Percentiles rank a stretch among this genome's conserved stretches.
phyloP scores from a whole-genome alignment of 2,888 invertebrate genomes.

The Troglohyphantes excavatus region DNA sequence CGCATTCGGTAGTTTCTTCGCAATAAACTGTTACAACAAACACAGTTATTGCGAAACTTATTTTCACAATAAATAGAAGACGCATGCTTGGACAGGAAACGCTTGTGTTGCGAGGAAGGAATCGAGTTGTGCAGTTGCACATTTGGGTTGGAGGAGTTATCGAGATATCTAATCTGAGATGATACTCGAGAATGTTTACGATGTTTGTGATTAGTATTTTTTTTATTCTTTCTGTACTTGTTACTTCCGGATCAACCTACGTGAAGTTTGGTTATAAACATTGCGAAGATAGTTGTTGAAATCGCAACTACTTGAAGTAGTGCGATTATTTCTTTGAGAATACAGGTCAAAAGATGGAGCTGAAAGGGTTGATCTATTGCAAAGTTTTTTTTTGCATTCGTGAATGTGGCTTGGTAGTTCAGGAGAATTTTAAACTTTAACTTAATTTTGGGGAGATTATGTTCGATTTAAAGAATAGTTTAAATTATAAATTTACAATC shows the following conservation, averaged over 20 bases:
- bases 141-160: constrained; percentile 12
- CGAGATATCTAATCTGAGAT: constrained; percentile 36
- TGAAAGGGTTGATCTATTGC: not conserved
- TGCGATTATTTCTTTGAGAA: too few species aligned
- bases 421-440: too few species aligned
- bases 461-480: too few species aligned
- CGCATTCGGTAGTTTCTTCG: constrained; percentile 3
- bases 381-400: not conserved
- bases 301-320: not conserved
- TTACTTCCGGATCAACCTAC: not conserved
- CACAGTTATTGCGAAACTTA: not conserved
- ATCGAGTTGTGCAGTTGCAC: not conserved
- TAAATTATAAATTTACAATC: too few species aligned
- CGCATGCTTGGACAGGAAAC: constrained; percentile 10
- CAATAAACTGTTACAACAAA: not conserved
- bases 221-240: not conserved
- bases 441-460: too few species aligned
- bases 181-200: constrained; percentile 37
- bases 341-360: not conserved
- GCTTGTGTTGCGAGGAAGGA: not conserved
- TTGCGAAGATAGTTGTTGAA: constrained; percentile 10
- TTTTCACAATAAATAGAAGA: not conserved
- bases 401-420: too few species aligned
- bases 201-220: not conserved
- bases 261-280: not conserved